Evolutionary conservation across 2,113 vertebrate species (phyloP).

Genomic region (Upupa epops): DNA sequence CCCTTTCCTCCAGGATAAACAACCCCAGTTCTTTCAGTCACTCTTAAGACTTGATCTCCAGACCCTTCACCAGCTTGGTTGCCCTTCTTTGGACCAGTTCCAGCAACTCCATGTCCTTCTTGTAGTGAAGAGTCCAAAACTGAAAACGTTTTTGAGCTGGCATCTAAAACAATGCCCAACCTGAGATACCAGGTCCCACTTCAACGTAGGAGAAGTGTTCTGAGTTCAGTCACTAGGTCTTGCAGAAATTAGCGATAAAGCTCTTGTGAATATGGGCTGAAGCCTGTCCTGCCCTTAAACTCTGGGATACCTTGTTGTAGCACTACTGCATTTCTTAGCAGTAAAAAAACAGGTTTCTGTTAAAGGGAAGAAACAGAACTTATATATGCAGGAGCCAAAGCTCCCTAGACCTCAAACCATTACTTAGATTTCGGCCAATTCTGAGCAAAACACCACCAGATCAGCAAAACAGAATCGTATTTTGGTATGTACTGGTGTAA

Average conservation of each 20-base stretch:
- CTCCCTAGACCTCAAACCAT: not conserved
- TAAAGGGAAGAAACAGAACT: not conserved
- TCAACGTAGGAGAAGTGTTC: not conserved
- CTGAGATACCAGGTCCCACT: not conserved
- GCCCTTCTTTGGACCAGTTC: too few relatives aligned
- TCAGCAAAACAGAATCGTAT: conserved; percentile 1
- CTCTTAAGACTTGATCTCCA: too few relatives aligned
- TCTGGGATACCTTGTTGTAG: not conserved
- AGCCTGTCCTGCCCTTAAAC: not conserved
- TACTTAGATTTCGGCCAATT: not conserved
- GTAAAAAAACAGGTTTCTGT: not conserved
- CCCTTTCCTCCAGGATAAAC: too few relatives aligned
- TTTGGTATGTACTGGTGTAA: not conserved
- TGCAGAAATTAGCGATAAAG: not conserved
- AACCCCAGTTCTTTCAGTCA: too few relatives aligned
- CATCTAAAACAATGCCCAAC: not conserved
- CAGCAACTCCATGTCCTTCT: too few relatives aligned
- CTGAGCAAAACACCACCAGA: fast-evolving
- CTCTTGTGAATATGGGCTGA: fast-evolving
- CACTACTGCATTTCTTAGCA: not conserved
- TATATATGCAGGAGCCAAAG: not conserved
- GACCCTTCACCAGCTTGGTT: too few relatives aligned
- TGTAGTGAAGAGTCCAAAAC: too few relatives aligned
- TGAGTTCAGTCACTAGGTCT: not conserved
- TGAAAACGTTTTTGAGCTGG: not conserved